These are phyloP conservation scores for Nyctibius grandis DNA, from an alignment of 2,797 vertebrate genomes.

Conservation along the genomic window DNA sequence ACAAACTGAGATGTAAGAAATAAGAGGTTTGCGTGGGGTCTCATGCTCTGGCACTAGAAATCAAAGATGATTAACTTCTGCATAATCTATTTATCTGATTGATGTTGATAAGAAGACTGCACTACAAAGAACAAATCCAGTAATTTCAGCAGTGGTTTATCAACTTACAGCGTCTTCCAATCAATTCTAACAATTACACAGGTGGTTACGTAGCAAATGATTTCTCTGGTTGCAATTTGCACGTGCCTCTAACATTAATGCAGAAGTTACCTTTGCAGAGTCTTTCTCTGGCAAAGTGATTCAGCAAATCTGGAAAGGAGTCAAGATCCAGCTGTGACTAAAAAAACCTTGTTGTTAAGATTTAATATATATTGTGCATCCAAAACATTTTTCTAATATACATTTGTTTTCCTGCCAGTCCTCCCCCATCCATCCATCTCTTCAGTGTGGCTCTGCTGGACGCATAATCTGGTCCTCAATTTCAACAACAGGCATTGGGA, in stretches of 20 bases:
- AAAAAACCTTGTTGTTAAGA: not conserved
- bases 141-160: not conserved
- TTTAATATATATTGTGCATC: not conserved
- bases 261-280: not conserved
- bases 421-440: not conserved
- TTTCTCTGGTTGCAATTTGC: not conserved
- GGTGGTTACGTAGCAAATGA: not conserved
- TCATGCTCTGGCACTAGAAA: not conserved
- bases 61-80: not conserved
- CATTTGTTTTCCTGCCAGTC: not conserved
- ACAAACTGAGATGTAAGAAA: conserved; percentile 14
- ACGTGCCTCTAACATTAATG: not conserved
- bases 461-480: not conserved
- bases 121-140: not conserved
- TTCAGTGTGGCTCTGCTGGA: not conserved
- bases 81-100: not conserved
- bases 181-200: not conserved
- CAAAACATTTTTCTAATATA: not conserved
- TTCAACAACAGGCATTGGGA: fast-evolving
- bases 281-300: not conserved
- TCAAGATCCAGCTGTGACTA: not conserved
- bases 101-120: not conserved
- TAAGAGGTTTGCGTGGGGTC: not conserved
- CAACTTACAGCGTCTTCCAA: not conserved
- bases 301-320: not conserved